phyloP scores from a whole-genome alignment of 2,888 invertebrate species.

The Hyposoter dolosus region DNA sequence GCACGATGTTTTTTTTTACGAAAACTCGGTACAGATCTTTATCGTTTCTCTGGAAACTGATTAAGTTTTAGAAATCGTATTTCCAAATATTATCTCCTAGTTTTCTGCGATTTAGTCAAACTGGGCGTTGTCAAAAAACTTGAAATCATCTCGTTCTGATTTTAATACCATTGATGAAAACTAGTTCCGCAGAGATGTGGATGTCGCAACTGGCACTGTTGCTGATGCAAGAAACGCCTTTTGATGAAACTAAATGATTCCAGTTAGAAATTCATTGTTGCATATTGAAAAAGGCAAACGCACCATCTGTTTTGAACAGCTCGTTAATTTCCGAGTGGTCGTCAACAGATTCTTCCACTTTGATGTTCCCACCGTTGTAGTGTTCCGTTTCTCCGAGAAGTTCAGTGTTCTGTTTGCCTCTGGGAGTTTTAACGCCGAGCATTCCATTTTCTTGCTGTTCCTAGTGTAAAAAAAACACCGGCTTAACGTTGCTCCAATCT shows the following conservation, averaged over 20 bases:
- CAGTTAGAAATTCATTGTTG: background rate
- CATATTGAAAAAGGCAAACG: background rate
- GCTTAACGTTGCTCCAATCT: background rate
- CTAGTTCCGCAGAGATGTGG: too few species aligned
- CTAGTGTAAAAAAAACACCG: background rate
- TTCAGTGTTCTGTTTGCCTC: constrained; percentile 43
- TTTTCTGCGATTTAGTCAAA: too few species aligned
- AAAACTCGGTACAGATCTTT: too few species aligned
- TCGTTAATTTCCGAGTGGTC: constrained; percentile 71
- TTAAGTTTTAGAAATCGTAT: too few species aligned
- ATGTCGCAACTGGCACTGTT: too few species aligned
- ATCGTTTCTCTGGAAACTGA: too few species aligned
- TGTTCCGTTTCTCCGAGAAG: constrained; percentile 44
- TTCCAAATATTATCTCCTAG: too few species aligned
- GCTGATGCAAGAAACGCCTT: background rate
- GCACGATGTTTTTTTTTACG: too few species aligned
- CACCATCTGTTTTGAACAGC: constrained; percentile 77
- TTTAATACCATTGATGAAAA: too few species aligned
- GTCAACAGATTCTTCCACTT: constrained; percentile 56
- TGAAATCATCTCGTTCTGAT: too few species aligned
- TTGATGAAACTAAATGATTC: background rate
- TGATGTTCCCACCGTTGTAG: constrained; percentile 50
- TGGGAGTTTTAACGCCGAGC: constrained; percentile 34
- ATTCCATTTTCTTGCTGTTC: constrained; percentile 59
- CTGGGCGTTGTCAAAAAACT: too few species aligned